A percentile compares a stretch with the other conserved stretches of the same genome.
Evolutionary conservation across 2,113 vertebrate species (phyloP).

Genomic region (Desmodus rotundus): DNA sequence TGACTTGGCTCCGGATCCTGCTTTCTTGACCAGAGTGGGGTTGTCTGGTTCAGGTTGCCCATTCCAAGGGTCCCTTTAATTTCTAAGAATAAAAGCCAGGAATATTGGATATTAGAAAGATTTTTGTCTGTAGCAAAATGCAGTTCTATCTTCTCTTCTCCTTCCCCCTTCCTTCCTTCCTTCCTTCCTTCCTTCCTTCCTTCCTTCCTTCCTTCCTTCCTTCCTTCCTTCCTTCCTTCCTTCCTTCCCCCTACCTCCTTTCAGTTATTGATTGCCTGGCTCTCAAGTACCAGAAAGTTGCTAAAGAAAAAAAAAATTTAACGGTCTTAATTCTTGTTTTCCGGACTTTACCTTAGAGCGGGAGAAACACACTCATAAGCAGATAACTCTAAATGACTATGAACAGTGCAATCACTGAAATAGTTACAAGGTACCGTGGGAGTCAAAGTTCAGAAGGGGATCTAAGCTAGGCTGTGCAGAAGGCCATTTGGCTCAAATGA

Average conservation of each 20-base stretch:
- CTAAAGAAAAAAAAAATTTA: background rate
- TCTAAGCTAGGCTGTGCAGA: background rate
- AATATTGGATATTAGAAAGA: background rate
- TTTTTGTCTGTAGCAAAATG: background rate
- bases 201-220: rapidly evolving
- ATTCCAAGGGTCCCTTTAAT: background rate
- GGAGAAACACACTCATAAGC: background rate
- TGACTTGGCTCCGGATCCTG: rapidly evolving
- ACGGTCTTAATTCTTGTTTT: background rate
- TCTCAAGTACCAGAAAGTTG: background rate
- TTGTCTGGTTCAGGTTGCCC: background rate
- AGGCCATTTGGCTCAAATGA: background rate
- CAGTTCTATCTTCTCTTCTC: background rate
- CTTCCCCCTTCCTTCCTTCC: rapidly evolving
- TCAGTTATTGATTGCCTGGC: background rate
- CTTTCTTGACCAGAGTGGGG: background rate
- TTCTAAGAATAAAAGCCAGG: background rate
- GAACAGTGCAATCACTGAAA: background rate
- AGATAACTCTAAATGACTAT: background rate
- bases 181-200: too few relatives aligned
- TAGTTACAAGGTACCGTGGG: background rate
- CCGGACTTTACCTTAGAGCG: background rate
- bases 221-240: rapidly evolving
- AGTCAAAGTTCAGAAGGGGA: background rate
- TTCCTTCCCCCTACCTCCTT: rapidly evolving